Evolutionary conservation across 2,888 invertebrate species (phyloP).

Genomic region (Notodonta ziczac): DNA sequence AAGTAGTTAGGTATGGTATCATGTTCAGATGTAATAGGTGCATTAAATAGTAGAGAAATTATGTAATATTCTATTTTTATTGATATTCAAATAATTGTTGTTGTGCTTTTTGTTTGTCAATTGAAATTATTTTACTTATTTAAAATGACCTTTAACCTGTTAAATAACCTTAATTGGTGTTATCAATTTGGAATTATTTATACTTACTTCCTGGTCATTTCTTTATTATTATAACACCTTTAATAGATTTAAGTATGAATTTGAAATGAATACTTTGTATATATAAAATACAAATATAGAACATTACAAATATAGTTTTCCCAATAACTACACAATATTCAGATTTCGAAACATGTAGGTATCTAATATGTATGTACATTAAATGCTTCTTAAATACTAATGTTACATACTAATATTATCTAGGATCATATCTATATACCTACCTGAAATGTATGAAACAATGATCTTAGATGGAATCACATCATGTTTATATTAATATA

Average conservation of each 20-base stretch:
- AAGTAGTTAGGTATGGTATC: constrained; percentile 53
- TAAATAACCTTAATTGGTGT: constrained; percentile 24
- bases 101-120: constrained; percentile 57
- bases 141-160: constrained; percentile 34
- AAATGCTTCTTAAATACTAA: no score
- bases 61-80: constrained; percentile 39
- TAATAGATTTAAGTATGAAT: no score
- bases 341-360: constrained; percentile 20
- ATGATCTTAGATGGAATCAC: no score
- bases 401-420: no score
- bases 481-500: no score
- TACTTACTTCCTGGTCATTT: constrained; percentile 1
- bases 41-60: constrained; percentile 40
- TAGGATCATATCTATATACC: no score
- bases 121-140: constrained; percentile 37
- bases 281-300: not conserved
- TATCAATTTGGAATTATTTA: constrained; percentile 3
- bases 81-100: constrained; percentile 42
- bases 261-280: no score
- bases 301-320: no score
- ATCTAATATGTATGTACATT: not conserved
- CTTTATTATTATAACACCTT: not conserved
- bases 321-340: constrained; percentile 13
- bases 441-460: no score
- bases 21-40: constrained; percentile 49